These are phyloP conservation scores for Eclectus roratus DNA, from an alignment of 2,113 vertebrate species.

Conservation along the genomic window DNA sequence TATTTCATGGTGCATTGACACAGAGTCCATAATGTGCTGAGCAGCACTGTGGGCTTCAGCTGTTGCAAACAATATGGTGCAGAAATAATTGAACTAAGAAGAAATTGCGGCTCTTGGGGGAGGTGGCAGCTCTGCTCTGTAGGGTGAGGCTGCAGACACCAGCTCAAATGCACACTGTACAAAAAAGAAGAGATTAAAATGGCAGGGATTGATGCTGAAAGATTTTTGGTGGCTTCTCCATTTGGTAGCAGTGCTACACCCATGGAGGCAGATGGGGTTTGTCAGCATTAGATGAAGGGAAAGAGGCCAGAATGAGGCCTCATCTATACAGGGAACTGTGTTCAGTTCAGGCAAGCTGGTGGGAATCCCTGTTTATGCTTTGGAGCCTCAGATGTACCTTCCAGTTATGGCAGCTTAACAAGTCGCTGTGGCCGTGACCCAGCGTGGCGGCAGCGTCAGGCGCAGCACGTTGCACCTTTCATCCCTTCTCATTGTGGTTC, in stretches of 20 bases:
- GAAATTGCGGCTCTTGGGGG: conserved; percentile 24
- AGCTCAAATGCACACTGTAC: neutral
- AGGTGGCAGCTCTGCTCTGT: neutral
- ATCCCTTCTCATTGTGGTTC: neutral
- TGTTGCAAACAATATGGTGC: conserved; percentile 8
- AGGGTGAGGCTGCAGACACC: neutral
- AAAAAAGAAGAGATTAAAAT: neutral
- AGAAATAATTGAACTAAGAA: conserved; percentile 57
- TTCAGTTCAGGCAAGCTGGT: neutral
- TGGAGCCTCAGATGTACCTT: neutral
- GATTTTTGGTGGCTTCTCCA: neutral
- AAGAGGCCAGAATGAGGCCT: neutral
- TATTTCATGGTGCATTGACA: conserved; percentile 53
- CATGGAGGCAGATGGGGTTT: rapidly evolving
- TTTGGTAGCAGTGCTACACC: rapidly evolving
- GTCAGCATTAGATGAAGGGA: neutral
- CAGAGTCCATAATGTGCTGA: neutral
- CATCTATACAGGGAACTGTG: rapidly evolving
- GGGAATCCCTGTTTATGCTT: neutral
- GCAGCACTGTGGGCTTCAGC: conserved; percentile 33
- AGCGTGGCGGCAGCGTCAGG: neutral
- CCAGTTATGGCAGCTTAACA: neutral
- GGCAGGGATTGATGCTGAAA: neutral
- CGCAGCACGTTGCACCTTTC: neutral
- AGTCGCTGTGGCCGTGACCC: neutral